Evolutionary conservation across 2,888 invertebrate genomes (phyloP), one percentile per base, ranked within the genome.

Genomic region (Macrosoma leucophasiata): DNA sequence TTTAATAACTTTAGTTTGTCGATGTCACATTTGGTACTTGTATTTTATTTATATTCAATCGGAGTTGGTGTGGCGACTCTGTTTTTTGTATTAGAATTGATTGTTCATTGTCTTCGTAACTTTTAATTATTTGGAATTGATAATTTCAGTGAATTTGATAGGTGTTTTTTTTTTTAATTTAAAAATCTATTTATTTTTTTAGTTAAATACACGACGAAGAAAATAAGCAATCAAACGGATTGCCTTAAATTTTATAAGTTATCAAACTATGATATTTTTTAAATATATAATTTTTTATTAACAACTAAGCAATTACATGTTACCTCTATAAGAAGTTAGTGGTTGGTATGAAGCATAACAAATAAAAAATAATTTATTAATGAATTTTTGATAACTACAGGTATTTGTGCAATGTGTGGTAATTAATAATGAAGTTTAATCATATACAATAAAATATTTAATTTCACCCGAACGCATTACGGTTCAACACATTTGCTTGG

Each of bases 141-240:
- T n/a, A n/a, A n/a, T 15, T 21, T 11, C 8, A 10, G 15, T 13
- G 19, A 6, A 18, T 8, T 12, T 13, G 9, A n/a, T 12, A 23
- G 30, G 32, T 32, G 26, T 20, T 25, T 11, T 25, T 20, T 25
- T 25, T 24, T 11, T 25, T 25, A 14, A 25, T 24, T 32, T 20
- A 14, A 24, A 24, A 31, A 32, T 5, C 25, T 32, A 25, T 20
- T 14, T 13, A 19, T 25, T 24, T 25, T 25, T 17, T 17, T 7
- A 17, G 25, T 25, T 25, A 32, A 32, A n/a, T 19, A 13, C 8
- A 12, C 12, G 9, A 8, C 14, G 17, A 9, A 24, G 18, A 10
- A 24, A 32, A 20, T 24, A 19, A 25, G n/a, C 24, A n/a, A n/a
- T n/a, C n/a, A n/a, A n/a, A 12, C 13, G 11, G 9, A 9, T 18